Evolutionary conservation across 1,140 invertebrate species (phyloP).

Genomic region (Eumeta japonica): DNA sequence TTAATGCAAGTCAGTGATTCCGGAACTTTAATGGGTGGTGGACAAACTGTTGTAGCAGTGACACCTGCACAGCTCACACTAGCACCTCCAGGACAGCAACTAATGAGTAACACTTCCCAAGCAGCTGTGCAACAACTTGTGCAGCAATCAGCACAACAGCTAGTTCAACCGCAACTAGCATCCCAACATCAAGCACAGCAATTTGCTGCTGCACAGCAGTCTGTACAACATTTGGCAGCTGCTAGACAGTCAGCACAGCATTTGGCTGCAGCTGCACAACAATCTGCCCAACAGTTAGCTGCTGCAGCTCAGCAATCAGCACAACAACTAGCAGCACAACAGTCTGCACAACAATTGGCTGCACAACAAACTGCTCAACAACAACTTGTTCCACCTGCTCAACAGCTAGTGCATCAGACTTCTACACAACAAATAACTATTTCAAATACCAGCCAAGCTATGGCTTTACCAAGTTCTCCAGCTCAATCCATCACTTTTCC

Average conservation of each 20-base stretch:
- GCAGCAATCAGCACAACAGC: conserved; percentile 38
- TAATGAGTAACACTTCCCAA: conserved; percentile 40
- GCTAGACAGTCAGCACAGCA: conserved; percentile 34
- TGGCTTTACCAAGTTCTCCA: conserved; percentile 45
- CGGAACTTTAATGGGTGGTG: conserved; percentile 45
- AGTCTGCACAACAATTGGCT: conserved; percentile 31
- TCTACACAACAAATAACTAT: conserved; percentile 49
- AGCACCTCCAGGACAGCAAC: conserved; percentile 35
- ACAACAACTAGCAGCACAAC: conserved; percentile 39
- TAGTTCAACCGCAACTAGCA: conserved; percentile 22
- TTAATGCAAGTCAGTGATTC: conserved; percentile 53
- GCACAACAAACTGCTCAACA: conserved; percentile 17
- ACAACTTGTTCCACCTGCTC: conserved; percentile 30
- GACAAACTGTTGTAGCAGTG: conserved; percentile 46
- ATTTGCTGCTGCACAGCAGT: conserved; percentile 35
- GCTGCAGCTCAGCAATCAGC: conserved; percentile 42
- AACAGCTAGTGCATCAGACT: conserved; percentile 45
- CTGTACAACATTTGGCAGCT: conserved; percentile 34
- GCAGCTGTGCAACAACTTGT: conserved; percentile 44
- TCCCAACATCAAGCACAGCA: conserved; percentile 40
- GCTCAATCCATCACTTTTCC: conserved; percentile 48
- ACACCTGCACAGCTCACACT: conserved; percentile 47
- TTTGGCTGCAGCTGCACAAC: conserved; percentile 17
- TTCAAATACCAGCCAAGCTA: conserved; percentile 46
- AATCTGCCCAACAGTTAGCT: conserved; percentile 26